Percentiles rank a stretch among this genome's conserved stretches.
These are phyloP conservation scores for Onychomys leucogaster DNA, from an alignment of 2,797 vertebrate genomes.

Conservation along the genomic window DNA sequence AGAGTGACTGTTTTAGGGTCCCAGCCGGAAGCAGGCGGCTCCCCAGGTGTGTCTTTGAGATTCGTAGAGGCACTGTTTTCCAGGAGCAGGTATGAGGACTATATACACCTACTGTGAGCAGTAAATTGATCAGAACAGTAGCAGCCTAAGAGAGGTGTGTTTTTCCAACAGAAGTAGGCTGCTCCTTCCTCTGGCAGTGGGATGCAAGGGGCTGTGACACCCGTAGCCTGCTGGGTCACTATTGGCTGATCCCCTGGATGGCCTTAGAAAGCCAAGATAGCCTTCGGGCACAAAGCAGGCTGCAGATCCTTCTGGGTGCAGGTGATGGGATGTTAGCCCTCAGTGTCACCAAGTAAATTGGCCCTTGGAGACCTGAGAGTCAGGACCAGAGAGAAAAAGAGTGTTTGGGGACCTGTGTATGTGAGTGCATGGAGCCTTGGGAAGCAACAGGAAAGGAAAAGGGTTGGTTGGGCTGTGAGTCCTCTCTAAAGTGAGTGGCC, in stretches of 20 bases:
- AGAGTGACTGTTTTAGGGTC: background rate
- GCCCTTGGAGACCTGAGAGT: no score
- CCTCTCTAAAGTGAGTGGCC: background rate
- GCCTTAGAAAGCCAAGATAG: background rate
- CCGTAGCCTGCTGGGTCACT: background rate
- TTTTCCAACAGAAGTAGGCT: background rate
- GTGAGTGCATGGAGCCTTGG: background rate
- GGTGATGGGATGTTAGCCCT: background rate
- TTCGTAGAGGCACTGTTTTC: background rate
- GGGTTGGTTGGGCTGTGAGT: background rate
- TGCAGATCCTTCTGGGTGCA: background rate
- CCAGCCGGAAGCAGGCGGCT: background rate
- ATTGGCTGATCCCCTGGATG: background rate
- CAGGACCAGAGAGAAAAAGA: background rate
- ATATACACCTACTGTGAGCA: background rate
- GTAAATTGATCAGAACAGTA: background rate
- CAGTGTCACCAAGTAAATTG: background rate
- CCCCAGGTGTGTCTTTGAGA: background rate
- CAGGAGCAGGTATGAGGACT: background rate
- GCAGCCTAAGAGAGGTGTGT: background rate
- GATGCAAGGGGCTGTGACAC: background rate
- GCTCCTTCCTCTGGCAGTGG: background rate
- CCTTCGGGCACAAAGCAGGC: background rate
- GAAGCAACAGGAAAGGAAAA: background rate
- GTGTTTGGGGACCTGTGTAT: background rate